Base-by-base conservation (phyloP, 2,888 invertebrate species). In the Panopea generosa region DNA sequence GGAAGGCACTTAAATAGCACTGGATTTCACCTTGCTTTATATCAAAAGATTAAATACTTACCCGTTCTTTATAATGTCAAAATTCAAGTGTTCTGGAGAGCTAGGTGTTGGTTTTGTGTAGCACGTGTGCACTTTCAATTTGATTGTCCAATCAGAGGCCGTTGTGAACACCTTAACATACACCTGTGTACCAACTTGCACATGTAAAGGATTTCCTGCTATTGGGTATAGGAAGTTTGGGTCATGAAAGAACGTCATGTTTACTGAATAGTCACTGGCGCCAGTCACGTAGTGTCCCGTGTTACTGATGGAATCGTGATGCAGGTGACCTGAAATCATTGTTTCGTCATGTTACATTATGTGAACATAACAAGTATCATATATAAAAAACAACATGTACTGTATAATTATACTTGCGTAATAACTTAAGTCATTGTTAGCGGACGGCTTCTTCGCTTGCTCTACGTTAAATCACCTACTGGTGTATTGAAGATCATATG, bases 91-190 rank as follows among this genome's bases (percentile, higher is more conserved):
- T 24, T 75, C 75, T 4, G 61, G 47, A 2, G 66, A 43, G 22
- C 29, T 26, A 6, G 40, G 26, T 18, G 61, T 61, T 11, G 82
- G 79, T 50, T 74, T 77, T 0, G 82, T 72, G 55, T 77, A 83
- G 43, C 82, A 83, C 1, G 77, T 26, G 22, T 65, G 57, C 0
- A 79, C 56, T 4, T 59, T 66, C 82, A 83, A 79, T 57, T 79
- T 79, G 4, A 74, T 53, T 40, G 59, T 67, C 63, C 79, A 79
- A 22, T 79, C 75, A 33, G 59, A 47, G 1, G 69, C 55, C 14
- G 66, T 60, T 1, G 77, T 77, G n/a, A 61, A 71, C 1, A 74
- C 79, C 55, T 79, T 79, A 2, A 83, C 82, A 22, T 79, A 83
- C 2, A 83, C 77, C 7, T 72, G 67, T 14, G 71, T 49, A 1